phyloP scores from a whole-genome alignment of 2,113 vertebrate genomes.

The Muntiacus reevesi region DNA sequence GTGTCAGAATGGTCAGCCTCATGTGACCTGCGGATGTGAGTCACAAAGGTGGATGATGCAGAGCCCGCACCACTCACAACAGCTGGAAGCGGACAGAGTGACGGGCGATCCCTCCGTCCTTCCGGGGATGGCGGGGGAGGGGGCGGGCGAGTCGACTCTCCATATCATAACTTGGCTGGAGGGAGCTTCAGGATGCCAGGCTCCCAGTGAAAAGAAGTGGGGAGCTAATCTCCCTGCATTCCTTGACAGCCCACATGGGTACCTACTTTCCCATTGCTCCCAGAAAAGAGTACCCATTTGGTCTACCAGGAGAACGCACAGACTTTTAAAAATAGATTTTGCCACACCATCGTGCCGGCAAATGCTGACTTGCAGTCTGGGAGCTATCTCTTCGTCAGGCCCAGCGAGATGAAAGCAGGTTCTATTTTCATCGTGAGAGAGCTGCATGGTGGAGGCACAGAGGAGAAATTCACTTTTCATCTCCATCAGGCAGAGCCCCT shows the following conservation, averaged over 20 bases:
- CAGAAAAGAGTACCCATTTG: slow-evolving; percentile 38
- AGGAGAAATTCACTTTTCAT: slow-evolving; percentile 77
- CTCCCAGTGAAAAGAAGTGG: background rate
- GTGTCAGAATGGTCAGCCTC: slow-evolving; percentile 31
- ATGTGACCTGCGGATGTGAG: slow-evolving; percentile 38
- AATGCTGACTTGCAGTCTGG: slow-evolving; percentile 82
- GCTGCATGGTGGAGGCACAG: slow-evolving; percentile 70
- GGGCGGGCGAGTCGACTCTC: background rate
- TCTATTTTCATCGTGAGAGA: slow-evolving; percentile 77
- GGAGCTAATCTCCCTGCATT: slow-evolving; percentile 31
- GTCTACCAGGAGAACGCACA: slow-evolving; percentile 73
- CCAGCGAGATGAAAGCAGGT: slow-evolving; percentile 76
- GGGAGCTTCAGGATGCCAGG: background rate
- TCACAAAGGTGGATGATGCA: slow-evolving; percentile 19
- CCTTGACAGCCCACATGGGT: slow-evolving; percentile 36
- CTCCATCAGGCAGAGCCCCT: slow-evolving; percentile 73
- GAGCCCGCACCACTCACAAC: background rate
- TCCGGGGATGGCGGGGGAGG: background rate
- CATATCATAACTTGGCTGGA: background rate
- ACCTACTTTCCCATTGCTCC: background rate
- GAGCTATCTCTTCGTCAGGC: slow-evolving; percentile 75
- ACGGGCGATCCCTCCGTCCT: background rate
- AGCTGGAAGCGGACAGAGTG: background rate
- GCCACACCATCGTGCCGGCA: slow-evolving; percentile 76
- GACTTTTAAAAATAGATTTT: slow-evolving; percentile 83